Evolutionary conservation across 2,888 invertebrate genomes (phyloP).

Genomic region (Drosophila limbata): DNA sequence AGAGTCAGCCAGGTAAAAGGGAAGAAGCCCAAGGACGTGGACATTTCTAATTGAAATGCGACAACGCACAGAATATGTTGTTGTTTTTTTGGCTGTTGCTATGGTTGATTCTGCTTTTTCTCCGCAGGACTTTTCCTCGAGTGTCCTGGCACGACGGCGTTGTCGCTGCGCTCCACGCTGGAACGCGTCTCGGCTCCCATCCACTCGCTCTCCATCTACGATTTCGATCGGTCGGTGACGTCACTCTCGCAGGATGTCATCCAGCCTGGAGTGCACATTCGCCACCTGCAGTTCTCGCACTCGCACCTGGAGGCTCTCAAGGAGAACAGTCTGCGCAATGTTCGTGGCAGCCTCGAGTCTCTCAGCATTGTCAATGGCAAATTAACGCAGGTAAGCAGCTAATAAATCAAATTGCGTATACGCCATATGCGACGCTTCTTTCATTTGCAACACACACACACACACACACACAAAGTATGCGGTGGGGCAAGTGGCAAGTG

Average conservation of each 20-base stretch:
- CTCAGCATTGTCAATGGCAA: slow-evolving; percentile 92
- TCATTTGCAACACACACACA: background rate
- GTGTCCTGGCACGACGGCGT: slow-evolving; percentile 93
- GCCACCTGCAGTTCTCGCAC: slow-evolving; percentile 92
- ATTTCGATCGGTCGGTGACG: slow-evolving; percentile 92
- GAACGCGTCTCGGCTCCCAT: slow-evolving; percentile 89
- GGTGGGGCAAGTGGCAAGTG: background rate
- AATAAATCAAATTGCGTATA: slow-evolving; percentile 34
- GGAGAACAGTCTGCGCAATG: slow-evolving; percentile 90
- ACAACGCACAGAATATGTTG: slow-evolving; percentile 18
- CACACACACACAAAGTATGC: background rate
- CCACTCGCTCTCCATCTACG: slow-evolving; percentile 95
- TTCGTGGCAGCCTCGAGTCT: slow-evolving; percentile 91
- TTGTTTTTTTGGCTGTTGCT: background rate
- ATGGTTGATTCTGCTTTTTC: background rate
- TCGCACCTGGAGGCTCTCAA: slow-evolving; percentile 90
- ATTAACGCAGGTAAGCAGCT: slow-evolving; percentile 84
- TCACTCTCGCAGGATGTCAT: slow-evolving; percentile 91
- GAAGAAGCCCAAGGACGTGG: background rate
- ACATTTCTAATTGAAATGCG: slow-evolving; percentile 42
- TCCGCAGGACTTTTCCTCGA: slow-evolving; percentile 92
- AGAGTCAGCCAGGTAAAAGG: slow-evolving; percentile 4
- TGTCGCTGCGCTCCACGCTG: slow-evolving; percentile 90
- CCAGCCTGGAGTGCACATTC: slow-evolving; percentile 89
- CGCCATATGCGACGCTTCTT: slow-evolving; percentile 20